Percentiles rank a stretch among this genome's conserved stretches.
Evolutionary conservation across 2,888 invertebrate genomes (phyloP).

Genomic region (Nephrotoma flavescens): DNA sequence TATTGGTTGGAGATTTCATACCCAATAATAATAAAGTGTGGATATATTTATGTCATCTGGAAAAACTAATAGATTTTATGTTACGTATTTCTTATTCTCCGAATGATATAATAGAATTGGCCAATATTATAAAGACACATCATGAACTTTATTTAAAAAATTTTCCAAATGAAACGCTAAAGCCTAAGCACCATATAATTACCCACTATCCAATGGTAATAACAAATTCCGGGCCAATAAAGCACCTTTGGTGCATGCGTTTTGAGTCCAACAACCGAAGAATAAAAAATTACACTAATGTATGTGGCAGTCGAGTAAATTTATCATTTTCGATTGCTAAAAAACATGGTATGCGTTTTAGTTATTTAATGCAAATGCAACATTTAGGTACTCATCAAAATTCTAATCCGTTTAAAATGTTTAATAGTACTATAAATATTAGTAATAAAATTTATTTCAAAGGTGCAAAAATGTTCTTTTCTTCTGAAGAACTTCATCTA

Average conservation of each 20-base stretch:
- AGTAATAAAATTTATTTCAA: no score
- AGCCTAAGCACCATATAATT: conserved; percentile 11
- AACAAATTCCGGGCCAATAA: conserved; percentile 7
- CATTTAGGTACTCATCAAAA: no score
- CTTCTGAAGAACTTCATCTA: no score
- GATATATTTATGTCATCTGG: conserved; percentile 3
- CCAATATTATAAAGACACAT: not conserved
- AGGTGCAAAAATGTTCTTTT: no score
- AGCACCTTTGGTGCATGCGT: conserved; percentile 10
- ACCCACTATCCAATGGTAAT: conserved; percentile 9
- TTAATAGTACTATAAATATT: no score
- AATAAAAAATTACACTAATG: conserved; percentile 9
- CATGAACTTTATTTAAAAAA: conserved; percentile 1
- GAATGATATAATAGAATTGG: not conserved
- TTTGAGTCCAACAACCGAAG: conserved; percentile 9
- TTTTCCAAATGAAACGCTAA: conserved; percentile 7
- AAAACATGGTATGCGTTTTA: not conserved
- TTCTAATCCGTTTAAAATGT: no score
- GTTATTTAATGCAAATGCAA: not conserved
- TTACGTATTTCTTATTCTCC: not conserved
- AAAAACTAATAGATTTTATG: not conserved
- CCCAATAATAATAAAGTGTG: conserved; percentile 9
- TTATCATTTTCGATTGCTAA: conserved; percentile 5
- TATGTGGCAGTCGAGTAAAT: conserved; percentile 9
- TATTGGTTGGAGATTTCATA: conserved; percentile 11